These are phyloP conservation scores for Brachionus asplanchnoidis DNA, from an alignment of 1,140 invertebrate genomes.

Conservation along the genomic window DNA sequence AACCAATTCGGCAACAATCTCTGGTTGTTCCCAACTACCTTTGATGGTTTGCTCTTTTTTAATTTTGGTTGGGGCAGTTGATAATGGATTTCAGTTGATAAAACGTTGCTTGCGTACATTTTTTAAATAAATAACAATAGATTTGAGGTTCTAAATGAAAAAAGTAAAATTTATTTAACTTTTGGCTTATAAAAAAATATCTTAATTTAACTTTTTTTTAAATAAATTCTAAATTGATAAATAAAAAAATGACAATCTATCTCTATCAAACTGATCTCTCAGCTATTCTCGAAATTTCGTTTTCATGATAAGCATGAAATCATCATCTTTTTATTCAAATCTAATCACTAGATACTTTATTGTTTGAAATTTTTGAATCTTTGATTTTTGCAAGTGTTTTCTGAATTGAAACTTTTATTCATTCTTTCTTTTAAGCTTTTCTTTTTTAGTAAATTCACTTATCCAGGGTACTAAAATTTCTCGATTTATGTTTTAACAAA, in stretches of 20 bases:
- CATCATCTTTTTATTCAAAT: neutral
- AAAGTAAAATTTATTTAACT: neutral
- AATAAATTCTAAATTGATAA: neutral
- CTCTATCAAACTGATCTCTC: neutral
- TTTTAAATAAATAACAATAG: neutral
- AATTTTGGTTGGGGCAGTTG: neutral
- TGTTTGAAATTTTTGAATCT: neutral
- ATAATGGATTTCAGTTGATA: neutral
- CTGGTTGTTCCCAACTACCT: conserved; percentile 22
- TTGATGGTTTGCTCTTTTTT: neutral
- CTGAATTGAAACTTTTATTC: neutral
- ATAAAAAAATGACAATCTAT: neutral
- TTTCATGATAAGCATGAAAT: neutral
- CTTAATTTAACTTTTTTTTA: neutral
- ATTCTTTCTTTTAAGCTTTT: neutral
- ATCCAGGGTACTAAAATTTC: neutral
- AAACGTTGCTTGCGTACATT: neutral
- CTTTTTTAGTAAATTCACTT: neutral
- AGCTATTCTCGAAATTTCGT: neutral
- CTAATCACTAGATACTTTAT: neutral
- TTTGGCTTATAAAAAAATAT: neutral
- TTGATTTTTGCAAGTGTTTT: neutral
- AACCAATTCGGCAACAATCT: neutral
- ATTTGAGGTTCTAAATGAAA: neutral
- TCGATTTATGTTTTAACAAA: neutral